phyloP scores from a whole-genome alignment of 2,797 vertebrate genomes.

The Aratinga solstitialis region DNA sequence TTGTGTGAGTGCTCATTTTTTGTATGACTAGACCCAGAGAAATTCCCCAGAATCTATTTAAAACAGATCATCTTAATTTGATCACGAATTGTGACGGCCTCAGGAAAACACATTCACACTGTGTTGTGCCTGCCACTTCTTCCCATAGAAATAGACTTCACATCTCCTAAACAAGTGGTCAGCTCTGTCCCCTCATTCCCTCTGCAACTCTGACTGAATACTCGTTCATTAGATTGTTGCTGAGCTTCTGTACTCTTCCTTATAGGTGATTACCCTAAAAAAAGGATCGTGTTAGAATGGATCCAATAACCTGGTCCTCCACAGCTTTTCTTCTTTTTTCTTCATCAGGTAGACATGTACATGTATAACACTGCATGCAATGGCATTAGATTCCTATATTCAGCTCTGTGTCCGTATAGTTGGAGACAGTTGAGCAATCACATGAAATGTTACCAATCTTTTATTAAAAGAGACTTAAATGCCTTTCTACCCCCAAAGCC shows the following conservation, averaged over 20 bases:
- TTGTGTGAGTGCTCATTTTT: neutral
- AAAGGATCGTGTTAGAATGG: neutral
- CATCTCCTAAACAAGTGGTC: fast-evolving
- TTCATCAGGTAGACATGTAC: neutral
- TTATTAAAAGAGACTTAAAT: neutral
- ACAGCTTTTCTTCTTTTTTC: neutral
- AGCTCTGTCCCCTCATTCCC: neutral
- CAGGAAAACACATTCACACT: neutral
- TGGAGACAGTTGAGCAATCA: neutral
- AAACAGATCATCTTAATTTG: neutral
- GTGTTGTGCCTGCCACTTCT: neutral
- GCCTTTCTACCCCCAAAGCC: neutral
- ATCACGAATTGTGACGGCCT: neutral
- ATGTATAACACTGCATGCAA: neutral
- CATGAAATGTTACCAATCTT: neutral
- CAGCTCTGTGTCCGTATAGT: neutral
- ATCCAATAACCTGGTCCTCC: neutral
- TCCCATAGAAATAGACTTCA: neutral
- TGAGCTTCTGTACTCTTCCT: neutral
- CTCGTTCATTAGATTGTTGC: neutral
- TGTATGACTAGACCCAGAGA: neutral
- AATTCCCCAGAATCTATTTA: neutral
- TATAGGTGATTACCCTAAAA: neutral
- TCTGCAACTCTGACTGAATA: neutral
- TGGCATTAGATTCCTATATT: neutral